Percentiles rank a stretch among this genome's conserved stretches.
Evolutionary conservation across 2,797 vertebrate genomes (phyloP).

Genomic region (Hippopotamyrus pictus): DNA sequence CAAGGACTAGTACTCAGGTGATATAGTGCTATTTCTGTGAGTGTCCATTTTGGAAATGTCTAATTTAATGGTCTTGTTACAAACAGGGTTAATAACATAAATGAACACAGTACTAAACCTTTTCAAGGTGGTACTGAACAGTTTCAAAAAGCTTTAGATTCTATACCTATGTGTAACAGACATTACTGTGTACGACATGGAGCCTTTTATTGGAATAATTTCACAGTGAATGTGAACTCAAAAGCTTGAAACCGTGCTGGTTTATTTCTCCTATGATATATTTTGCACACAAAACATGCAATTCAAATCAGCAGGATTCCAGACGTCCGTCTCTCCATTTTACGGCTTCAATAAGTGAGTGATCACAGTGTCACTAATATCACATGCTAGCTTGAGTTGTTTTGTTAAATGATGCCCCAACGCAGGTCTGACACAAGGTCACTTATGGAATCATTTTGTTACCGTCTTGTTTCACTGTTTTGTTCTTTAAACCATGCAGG

Average conservation of each 20-base stretch:
- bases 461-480: background rate
- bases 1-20: no score
- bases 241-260: background rate
- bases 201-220: background rate
- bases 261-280: background rate
- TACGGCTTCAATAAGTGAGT: background rate
- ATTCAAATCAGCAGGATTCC: background rate
- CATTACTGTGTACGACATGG: background rate
- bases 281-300: background rate
- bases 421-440: background rate
- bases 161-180: background rate
- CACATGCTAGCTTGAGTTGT: background rate
- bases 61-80: background rate
- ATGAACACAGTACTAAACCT: no score
- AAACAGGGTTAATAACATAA: background rate
- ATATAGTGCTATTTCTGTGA: background rate
- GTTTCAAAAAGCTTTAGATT: background rate
- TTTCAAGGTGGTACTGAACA: background rate
- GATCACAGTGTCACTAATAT: background rate
- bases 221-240: background rate
- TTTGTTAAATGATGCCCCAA: background rate
- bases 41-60: background rate
- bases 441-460: background rate
- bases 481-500: background rate
- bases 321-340: background rate